Conservation (phyloP, 2,797 vertebrate species). For the Macroramphosus scolopax region DNA sequence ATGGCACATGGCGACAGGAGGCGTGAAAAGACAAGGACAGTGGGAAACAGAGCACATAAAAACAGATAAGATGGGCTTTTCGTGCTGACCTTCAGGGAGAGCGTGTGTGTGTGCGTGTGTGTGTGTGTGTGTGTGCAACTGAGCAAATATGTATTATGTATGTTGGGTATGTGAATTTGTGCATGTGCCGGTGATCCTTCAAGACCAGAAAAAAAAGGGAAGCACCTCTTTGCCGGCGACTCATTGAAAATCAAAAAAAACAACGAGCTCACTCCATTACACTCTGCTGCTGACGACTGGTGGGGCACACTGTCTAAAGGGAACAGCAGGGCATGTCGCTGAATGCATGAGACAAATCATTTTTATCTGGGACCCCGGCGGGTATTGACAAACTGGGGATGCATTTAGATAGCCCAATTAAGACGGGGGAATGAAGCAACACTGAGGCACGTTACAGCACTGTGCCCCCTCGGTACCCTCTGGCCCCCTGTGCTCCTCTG, state of each 20-base stretch:
- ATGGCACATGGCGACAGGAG: slow-evolving; percentile 53
- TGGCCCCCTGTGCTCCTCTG: slow-evolving; percentile 34
- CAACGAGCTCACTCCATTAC: slow-evolving; percentile 66
- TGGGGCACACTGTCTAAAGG: slow-evolving; percentile 59
- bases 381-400: slow-evolving; percentile 81
- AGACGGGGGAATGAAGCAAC: slow-evolving; percentile 78
- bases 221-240: slow-evolving; percentile 29
- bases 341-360: slow-evolving; percentile 81
- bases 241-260: slow-evolving; percentile 57
- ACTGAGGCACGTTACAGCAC: slow-evolving; percentile 69
- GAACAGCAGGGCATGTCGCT: slow-evolving; percentile 65
- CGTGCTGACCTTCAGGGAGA: slow-evolving; percentile 75
- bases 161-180: slow-evolving; percentile 41
- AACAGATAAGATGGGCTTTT: slow-evolving; percentile 69
- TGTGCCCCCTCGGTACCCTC: slow-evolving; percentile 57
- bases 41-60: slow-evolving; percentile 58
- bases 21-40: slow-evolving; percentile 68
- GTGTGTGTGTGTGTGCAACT: slow-evolving; percentile 29
- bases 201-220: slow-evolving; percentile 11
- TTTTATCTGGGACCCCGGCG: slow-evolving; percentile 77
- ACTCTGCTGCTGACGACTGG: slow-evolving; percentile 58
- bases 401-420: slow-evolving; percentile 86
- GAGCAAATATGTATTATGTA: slow-evolving; percentile 21
- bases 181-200: slow-evolving; percentile 28
- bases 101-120: slow-evolving; percentile 19